phyloP scores from a whole-genome alignment of 2,797 vertebrate species.

The Sebastes itinus region DNA sequence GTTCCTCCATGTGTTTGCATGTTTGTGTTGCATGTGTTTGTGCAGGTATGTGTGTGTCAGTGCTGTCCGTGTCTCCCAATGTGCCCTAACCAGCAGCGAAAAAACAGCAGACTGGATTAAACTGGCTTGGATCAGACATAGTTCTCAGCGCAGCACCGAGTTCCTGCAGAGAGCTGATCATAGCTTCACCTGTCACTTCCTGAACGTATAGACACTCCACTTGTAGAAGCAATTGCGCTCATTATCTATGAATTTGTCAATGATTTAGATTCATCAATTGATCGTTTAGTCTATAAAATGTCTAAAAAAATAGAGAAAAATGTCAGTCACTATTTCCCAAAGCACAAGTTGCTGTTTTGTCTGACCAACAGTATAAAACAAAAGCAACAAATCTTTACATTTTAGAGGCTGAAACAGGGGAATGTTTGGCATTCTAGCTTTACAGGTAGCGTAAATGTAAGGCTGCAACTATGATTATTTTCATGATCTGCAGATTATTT shows the following conservation, averaged over 20 bases:
- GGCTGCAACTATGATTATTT: background rate
- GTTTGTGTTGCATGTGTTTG: conserved; percentile 42
- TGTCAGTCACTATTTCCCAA: background rate
- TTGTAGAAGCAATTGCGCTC: background rate
- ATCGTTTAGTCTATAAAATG: background rate
- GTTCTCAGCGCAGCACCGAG: conserved; percentile 28
- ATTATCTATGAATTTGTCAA: background rate
- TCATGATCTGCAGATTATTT: background rate
- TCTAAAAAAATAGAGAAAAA: background rate
- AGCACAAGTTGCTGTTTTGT: background rate
- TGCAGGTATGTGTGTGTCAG: conserved; percentile 25
- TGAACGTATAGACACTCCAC: background rate
- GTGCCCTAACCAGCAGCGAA: conserved; percentile 34
- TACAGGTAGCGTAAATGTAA: background rate
- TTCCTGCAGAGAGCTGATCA: conserved; percentile 33
- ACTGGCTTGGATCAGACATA: conserved; percentile 46
- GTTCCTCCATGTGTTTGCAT: conserved; percentile 34
- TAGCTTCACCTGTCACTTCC: conserved; percentile 33
- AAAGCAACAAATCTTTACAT: background rate
- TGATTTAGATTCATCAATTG: background rate
- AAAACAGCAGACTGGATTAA: conserved; percentile 57
- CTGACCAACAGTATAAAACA: background rate
- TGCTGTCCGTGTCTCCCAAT: conserved; percentile 31
- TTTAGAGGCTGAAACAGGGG: background rate
- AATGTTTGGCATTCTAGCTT: background rate